phyloP scores from a whole-genome alignment of 2,797 vertebrate genomes.

The Crocidura indochinensis region DNA sequence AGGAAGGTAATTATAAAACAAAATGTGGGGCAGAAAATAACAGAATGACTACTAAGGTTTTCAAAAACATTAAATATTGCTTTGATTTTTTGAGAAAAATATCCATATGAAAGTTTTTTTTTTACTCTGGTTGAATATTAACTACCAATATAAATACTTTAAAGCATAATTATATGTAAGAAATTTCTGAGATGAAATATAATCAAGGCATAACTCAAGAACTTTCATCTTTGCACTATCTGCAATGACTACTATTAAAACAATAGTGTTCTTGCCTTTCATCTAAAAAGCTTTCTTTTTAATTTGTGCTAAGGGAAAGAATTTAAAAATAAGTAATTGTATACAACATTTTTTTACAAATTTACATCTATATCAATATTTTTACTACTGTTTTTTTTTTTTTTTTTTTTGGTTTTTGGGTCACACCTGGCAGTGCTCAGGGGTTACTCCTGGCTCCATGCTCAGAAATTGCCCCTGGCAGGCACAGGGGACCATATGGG shows the following conservation, averaged over 20 bases:
- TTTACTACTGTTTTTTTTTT: too few relatives aligned
- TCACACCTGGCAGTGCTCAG: too few relatives aligned
- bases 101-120: constrained; percentile 84
- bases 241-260: constrained; percentile 85
- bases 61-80: constrained; percentile 82
- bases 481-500: too few relatives aligned
- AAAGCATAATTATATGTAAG: constrained; percentile 78
- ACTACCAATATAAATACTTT: constrained; percentile 79
- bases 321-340: constrained; percentile 63
- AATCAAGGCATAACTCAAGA: constrained; percentile 78
- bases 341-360: too few relatives aligned
- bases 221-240: constrained; percentile 90
- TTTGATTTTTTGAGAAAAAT: constrained; percentile 86
- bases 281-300: constrained; percentile 85
- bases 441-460: too few relatives aligned
- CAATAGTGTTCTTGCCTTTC: constrained; percentile 81
- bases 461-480: too few relatives aligned
- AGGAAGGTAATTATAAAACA: constrained; percentile 73
- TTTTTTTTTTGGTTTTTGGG: too few relatives aligned
- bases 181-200: constrained; percentile 88
- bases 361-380: too few relatives aligned
- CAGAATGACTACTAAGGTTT: constrained; percentile 81
- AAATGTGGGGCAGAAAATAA: constrained; percentile 80
- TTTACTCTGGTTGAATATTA: constrained; percentile 76
- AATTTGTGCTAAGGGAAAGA: constrained; percentile 74